Base-by-base conservation (phyloP, 2,888 invertebrate species). In the Melieria picta region DNA sequence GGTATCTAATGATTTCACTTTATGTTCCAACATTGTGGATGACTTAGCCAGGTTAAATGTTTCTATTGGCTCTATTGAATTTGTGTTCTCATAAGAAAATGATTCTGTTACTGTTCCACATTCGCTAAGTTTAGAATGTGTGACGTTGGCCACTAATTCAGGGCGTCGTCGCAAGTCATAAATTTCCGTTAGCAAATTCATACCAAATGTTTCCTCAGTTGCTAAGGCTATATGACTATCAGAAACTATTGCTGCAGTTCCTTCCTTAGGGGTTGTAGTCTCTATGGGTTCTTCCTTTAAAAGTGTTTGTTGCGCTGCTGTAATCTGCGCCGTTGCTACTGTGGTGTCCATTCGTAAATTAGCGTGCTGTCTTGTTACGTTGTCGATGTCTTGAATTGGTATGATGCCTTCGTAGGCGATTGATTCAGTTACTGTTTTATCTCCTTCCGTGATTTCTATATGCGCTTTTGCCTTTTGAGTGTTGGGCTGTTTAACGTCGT, bases 121-220 rank as follows among this genome's bases (percentile, higher is more conserved):
- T 47, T 80, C 78, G 50, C 78, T 78, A 5, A 77, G 65, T 7
- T 73, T 46, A 57, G 77, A 75, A 48, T 75, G 65, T 11, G 72
- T 65, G 11, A 80, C 16, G n/a, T 66, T 77, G 10, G 81, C 81
- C 55, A 72, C 78, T 1, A 63, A 74, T 56, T 78, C 69, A 3
- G 71, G 64, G 5, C 77, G 79, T 47, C 75, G 69, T 60, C 72
- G 60, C 11, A 83, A 72, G 0, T 83, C 79, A 61, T 82, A 83
- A 4, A 75, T 76, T 67, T 84, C 84, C 46, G 79, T 78, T 42
- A 84, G 80, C 7, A 79, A 75, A 69, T 65, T 81, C 3, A 83
- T 42, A 13, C 79, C 72, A 0, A 82, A 52, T n/a, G 79, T 75
- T 75, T 85, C 84, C 66, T 85, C 81, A 0, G 81, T 79, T 11